Conservation (phyloP, 2,797 vertebrate genomes). For the Coregonus suidteri region DNA sequence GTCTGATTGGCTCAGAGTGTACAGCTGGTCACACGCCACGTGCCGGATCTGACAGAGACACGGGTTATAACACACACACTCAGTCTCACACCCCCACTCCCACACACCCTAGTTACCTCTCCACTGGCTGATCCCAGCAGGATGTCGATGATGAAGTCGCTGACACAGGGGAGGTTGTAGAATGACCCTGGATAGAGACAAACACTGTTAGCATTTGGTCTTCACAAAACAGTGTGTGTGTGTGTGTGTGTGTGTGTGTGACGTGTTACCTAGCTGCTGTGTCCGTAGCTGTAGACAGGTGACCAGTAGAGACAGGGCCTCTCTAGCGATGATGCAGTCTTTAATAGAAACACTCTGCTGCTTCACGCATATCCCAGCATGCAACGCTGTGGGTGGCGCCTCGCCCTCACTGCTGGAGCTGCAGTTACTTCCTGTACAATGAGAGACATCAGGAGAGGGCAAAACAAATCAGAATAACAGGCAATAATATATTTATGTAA, state of each 20-base stretch:
- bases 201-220: neutral
- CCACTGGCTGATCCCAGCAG: slow-evolving; percentile 93
- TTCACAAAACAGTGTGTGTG: neutral
- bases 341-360: slow-evolving; percentile 95
- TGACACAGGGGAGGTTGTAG: slow-evolving; percentile 92
- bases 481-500: neutral
- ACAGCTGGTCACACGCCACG: slow-evolving; percentile 95
- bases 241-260: neutral
- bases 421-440: slow-evolving; percentile 90
- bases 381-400: slow-evolving; percentile 80
- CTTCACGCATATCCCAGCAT: slow-evolving; percentile 95
- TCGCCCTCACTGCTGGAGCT: slow-evolving; percentile 98
- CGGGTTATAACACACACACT: neutral
- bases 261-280: slow-evolving; percentile 88
- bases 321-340: slow-evolving; percentile 94
- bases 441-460: neutral
- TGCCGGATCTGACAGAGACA: slow-evolving; percentile 85
- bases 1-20: slow-evolving; percentile 96
- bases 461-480: neutral
- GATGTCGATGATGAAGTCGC: slow-evolving; percentile 96
- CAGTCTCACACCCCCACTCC: neutral
- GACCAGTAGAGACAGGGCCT: slow-evolving; percentile 94
- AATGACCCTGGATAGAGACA: slow-evolving; percentile 84
- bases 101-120: slow-evolving; percentile 78
- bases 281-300: slow-evolving; percentile 96